A percentile compares a stretch with the other conserved stretches of the same genome.
Evolutionary conservation across 2,113 vertebrate species (phyloP).

Genomic region (Empidonax alnorum): DNA sequence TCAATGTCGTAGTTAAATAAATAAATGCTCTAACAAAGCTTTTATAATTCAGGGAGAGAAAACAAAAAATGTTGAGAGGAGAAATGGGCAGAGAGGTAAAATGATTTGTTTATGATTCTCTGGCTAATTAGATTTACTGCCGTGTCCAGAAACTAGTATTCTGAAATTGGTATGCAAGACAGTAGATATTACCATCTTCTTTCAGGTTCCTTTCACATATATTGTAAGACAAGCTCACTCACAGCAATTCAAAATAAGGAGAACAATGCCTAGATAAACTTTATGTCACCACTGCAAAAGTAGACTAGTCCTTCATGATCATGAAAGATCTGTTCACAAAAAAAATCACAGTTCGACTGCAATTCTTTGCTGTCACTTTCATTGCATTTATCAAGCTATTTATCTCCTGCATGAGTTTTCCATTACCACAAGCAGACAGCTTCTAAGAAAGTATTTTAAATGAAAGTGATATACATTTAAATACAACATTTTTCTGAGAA

Average conservation of each 20-base stretch:
- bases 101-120: not conserved
- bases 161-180: fast-evolving
- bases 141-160: not conserved
- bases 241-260: not conserved
- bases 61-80: not conserved
- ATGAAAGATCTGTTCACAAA: not conserved
- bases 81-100: not conserved
- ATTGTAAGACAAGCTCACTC: not conserved
- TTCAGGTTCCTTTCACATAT: not conserved
- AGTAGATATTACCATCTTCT: not conserved
- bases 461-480: conserved; percentile 17
- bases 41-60: not conserved
- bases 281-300: not conserved
- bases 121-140: not conserved
- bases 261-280: not conserved
- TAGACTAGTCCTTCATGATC: not conserved
- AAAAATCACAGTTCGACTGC: not conserved
- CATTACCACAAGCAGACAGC: not conserved
- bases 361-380: conserved; percentile 1
- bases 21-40: not conserved
- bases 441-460: conserved; percentile 22
- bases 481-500: conserved; percentile 35
- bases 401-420: not conserved
- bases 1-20: not conserved
- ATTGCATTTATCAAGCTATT: conserved; percentile 10